phyloP scores from a whole-genome alignment of 2,888 invertebrate species.

The Eremobia ochroleuca region DNA sequence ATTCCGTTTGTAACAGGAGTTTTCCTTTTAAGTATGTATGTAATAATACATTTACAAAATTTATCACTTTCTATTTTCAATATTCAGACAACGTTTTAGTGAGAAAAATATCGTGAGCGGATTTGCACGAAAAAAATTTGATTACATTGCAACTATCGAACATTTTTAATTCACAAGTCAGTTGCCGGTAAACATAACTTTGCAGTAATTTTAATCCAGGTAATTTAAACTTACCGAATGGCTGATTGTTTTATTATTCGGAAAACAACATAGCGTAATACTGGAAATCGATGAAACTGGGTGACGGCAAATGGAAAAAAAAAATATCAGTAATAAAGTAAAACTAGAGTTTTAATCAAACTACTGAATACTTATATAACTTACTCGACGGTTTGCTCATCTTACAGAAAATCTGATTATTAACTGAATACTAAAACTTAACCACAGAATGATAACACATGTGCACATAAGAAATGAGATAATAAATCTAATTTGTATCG shows the following conservation, averaged over 20 bases:
- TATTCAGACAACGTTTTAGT: conserved; percentile 18
- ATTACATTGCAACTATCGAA: not conserved
- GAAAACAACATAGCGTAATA: not conserved
- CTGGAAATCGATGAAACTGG: not conserved
- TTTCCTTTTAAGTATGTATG: no score
- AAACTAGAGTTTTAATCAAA: not conserved
- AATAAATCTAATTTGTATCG: conserved; percentile 50
- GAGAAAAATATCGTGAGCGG: not conserved
- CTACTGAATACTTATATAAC: not conserved
- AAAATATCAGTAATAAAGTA: not conserved
- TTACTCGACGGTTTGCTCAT: not conserved
- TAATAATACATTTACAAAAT: conserved; percentile 27
- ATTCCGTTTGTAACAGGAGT: conserved; percentile 23
- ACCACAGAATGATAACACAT: conserved; percentile 18
- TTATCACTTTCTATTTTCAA: conserved; percentile 23
- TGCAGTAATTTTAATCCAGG: not conserved
- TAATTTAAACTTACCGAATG: not conserved
- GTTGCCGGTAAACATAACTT: not conserved
- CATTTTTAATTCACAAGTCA: no score
- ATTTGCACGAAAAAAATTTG: not conserved
- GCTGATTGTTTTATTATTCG: not conserved
- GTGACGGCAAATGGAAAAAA: not conserved
- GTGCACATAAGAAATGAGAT: conserved; percentile 48
- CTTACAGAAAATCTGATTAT: not conserved
- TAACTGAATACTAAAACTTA: not conserved